Percentiles rank a stretch among this genome's conserved stretches.
These are phyloP conservation scores for Hormiphora californensis DNA, from an alignment of 37 sponge, comb jelly and placozoan species.

Conservation along the genomic window DNA sequence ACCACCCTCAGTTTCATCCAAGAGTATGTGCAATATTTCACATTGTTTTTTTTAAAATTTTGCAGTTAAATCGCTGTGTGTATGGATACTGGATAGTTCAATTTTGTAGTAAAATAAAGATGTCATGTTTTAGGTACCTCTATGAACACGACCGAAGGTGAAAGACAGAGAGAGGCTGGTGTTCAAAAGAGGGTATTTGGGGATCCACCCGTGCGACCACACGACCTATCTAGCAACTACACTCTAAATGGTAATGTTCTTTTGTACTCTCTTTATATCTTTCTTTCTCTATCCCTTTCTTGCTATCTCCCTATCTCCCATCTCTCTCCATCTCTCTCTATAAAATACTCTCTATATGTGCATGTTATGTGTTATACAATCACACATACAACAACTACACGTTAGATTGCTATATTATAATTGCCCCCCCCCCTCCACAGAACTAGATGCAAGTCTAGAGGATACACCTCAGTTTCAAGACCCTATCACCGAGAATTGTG, in stretches of 20 bases:
- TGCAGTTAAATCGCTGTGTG: not conserved
- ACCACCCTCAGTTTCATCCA: no score
- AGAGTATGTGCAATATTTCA: no score
- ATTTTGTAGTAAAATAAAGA: not conserved
- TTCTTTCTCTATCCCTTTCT: no score
- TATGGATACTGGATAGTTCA: not conserved
- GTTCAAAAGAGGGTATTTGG: slow-evolving; percentile 43
- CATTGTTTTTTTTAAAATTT: no score
- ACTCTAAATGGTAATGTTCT: slow-evolving; percentile 2
- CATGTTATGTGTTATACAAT: no score
- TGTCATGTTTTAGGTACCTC: not conserved
- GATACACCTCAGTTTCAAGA: not conserved
- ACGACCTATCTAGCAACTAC: not conserved
- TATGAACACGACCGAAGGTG: slow-evolving; percentile 26
- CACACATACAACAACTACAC: no score
- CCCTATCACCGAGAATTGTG: not conserved
- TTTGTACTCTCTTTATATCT: no score
- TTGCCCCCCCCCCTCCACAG: not conserved
- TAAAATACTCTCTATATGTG: no score
- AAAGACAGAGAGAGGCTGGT: not conserved
- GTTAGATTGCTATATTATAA: not conserved
- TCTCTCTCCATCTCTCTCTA: no score
- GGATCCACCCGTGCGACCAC: not conserved
- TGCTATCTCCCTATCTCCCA: no score
- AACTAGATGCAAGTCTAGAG: slow-evolving; percentile 38